Evolutionary conservation across 2,113 vertebrate species (phyloP), one percentile per base, ranked within the genome.

Genomic region (Ramphastos sulfuratus): DNA sequence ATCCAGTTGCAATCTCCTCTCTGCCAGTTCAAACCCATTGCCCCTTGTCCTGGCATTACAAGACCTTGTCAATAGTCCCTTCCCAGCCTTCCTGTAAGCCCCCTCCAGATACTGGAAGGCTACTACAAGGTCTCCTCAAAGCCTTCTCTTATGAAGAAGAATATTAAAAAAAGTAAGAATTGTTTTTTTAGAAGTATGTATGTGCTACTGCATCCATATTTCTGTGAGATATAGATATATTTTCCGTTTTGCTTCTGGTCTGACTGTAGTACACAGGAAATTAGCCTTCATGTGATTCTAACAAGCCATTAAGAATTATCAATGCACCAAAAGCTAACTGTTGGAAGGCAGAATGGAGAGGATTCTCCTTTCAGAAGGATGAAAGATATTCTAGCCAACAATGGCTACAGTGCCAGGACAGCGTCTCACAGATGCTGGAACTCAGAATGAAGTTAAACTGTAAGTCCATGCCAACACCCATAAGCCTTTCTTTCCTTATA

Each of bases 221-320:
- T 23, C 56, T n/a, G 18, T 64, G 66, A 44, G 15, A 35, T 30
- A 50, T 31, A 69, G 14, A 6, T 1, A 3, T 37, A 10, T 6
- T 52, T 72, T 60, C 24, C 11, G 0, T 63, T 91, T 79, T 80
- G 12, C 9, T 76, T 50, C 66, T 85, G 27, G 6, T 69, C 27
- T 73, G 64, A 65, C 19, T 30, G 4, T n/a, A 66, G 27, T 8
- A 35, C 31, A 56, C 52, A 44, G 20, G 17, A 65, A 23, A 61
- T 56, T 3, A 69, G 14, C 12, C 19, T 70, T 17, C 17, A 8
- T 0, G 0, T 63, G 39, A 9, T 12, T 79, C 48, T 35, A 0
- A 28, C 54, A 58, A 73, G 59, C 14, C 44, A 5, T n/a, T 73
- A 59, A 13, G 44, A 33, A 15, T 35, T 71, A 16, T 20, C 35